These are phyloP conservation scores for Willisornis vidua DNA, from an alignment of 2,113 vertebrate genomes.

Conservation along the genomic window DNA sequence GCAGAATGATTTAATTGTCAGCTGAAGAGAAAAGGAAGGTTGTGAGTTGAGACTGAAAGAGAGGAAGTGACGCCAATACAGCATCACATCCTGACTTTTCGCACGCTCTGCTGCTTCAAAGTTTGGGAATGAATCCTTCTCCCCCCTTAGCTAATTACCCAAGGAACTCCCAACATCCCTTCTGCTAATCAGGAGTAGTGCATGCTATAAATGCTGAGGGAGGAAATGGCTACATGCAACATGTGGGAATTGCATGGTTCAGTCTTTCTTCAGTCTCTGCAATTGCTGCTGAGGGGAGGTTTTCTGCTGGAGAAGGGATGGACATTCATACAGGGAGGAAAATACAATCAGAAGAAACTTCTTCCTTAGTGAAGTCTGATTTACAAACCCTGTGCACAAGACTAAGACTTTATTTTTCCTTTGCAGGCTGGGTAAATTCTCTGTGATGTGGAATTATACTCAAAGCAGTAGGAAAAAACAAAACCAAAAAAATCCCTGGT, in stretches of 20 bases:
- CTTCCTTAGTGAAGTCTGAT: background rate
- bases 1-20: background rate
- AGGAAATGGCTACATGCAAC: background rate
- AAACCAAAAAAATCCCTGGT: background rate
- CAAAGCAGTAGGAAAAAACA: background rate
- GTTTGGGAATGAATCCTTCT: background rate
- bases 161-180: background rate
- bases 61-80: conserved; percentile 44
- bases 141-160: background rate
- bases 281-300: background rate
- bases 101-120: background rate
- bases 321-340: background rate
- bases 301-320: background rate
- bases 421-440: background rate
- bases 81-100: background rate
- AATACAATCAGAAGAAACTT: rapidly evolving
- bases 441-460: background rate
- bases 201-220: background rate
- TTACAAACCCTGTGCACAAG: background rate
- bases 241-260: background rate
- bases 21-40: conserved; percentile 4
- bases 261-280: background rate
- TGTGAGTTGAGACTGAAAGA: conserved; percentile 12
- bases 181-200: background rate
- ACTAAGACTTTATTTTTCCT: background rate